A percentile compares a stretch with the other conserved stretches of the same genome.
These are phyloP conservation scores for Otis tarda DNA, from an alignment of 2,113 vertebrate genomes.

Conservation along the genomic window DNA sequence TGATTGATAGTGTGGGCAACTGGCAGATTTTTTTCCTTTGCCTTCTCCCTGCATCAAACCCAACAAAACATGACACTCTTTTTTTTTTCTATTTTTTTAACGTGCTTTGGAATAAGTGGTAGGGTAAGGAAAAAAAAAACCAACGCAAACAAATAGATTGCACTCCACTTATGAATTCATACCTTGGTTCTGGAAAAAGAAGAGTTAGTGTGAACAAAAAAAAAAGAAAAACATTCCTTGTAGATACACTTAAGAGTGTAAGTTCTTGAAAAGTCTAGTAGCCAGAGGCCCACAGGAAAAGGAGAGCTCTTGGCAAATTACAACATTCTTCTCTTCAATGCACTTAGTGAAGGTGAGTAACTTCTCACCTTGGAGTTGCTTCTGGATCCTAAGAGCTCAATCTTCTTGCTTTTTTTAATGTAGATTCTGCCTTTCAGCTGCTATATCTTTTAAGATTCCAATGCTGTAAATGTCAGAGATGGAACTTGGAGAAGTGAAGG, in stretches of 20 bases:
- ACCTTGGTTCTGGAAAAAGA: background rate
- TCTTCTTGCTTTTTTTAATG: background rate
- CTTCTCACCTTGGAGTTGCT: background rate
- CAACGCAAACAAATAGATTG: background rate
- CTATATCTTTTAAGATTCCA: background rate
- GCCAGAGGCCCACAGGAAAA: background rate
- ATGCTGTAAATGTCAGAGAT: background rate
- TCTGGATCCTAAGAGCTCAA: background rate
- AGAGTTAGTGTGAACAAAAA: background rate
- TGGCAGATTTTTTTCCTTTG: background rate
- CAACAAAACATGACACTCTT: background rate
- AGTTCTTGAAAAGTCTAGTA: background rate
- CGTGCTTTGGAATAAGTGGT: background rate
- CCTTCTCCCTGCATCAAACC: background rate
- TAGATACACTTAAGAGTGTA: background rate
- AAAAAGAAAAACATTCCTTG: background rate
- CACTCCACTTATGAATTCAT: background rate
- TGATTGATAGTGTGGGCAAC: background rate
- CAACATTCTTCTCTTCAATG: background rate
- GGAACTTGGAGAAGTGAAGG: background rate
- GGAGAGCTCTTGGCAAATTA: background rate
- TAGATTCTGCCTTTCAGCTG: background rate
- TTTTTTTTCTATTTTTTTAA: background rate
- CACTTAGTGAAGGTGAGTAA: background rate
- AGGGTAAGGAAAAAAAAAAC: background rate